Percentiles rank a stretch among this genome's conserved stretches.
Evolutionary conservation across 2,888 invertebrate species (phyloP).

Genomic region (Lasioglossum zephyrum): DNA sequence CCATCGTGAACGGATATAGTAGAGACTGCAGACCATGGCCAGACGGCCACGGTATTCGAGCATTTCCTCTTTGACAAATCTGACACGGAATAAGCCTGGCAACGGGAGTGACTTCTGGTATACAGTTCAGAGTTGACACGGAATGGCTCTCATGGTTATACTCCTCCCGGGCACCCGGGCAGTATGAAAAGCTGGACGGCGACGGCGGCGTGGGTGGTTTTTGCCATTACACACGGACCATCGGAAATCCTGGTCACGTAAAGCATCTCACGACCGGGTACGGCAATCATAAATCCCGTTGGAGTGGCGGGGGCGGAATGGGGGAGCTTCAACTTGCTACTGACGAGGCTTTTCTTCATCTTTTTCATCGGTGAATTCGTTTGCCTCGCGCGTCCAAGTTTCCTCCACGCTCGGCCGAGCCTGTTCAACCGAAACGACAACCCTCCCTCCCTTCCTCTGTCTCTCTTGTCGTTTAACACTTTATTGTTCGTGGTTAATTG

Average conservation of each 20-base stretch:
- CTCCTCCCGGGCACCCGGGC: slow-evolving; percentile 4
- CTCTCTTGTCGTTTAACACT: slow-evolving; percentile 14
- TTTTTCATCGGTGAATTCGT: slow-evolving; percentile 49
- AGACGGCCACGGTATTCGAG: neutral
- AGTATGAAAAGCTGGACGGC: slow-evolving; percentile 11
- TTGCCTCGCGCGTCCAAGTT: slow-evolving; percentile 33
- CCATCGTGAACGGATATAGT: neutral
- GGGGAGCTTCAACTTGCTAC: slow-evolving; percentile 66
- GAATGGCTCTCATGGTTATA: slow-evolving; percentile 30
- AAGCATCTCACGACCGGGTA: slow-evolving; percentile 65
- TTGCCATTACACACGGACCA: slow-evolving; percentile 61
- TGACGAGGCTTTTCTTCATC: slow-evolving; percentile 69
- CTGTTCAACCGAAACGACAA: neutral
- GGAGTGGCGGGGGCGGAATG: slow-evolving; percentile 25
- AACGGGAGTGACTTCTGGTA: slow-evolving; percentile 2
- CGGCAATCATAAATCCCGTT: slow-evolving; percentile 74
- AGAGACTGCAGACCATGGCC: neutral
- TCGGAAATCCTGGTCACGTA: slow-evolving; percentile 74
- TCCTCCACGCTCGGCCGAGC: neutral
- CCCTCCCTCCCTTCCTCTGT: neutral
- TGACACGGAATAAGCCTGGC: slow-evolving; percentile 17
- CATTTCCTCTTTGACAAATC: slow-evolving; percentile 10
- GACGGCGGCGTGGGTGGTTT: slow-evolving; percentile 24
- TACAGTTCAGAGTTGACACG: slow-evolving; percentile 9
- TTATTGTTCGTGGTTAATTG: slow-evolving; percentile 41